phyloP scores from a whole-genome alignment of 2,113 vertebrate genomes.

The Neodontobutis hainanensis region DNA sequence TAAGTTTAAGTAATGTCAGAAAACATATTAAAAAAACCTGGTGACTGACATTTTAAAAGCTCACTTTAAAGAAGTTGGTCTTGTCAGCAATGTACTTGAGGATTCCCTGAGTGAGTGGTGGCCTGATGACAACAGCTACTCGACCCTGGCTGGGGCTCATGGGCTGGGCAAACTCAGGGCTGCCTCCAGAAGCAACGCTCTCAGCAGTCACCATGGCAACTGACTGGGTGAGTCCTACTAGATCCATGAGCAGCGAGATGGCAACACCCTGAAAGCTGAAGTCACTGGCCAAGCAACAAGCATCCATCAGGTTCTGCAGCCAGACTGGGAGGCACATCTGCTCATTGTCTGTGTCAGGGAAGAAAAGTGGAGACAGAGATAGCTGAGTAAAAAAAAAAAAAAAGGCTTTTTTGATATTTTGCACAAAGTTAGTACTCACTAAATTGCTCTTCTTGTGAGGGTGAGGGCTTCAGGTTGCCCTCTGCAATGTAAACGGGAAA shows the following conservation, averaged over 20 bases:
- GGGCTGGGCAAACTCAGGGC: constrained; percentile 83
- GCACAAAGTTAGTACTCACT: constrained; percentile 55
- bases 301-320: constrained; percentile 95
- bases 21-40: neutral
- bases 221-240: constrained; percentile 93
- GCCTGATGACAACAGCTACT: constrained; percentile 95
- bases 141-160: constrained; percentile 96
- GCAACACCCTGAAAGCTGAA: constrained; percentile 90
- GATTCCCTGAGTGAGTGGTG: constrained; percentile 94
- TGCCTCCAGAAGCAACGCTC: constrained; percentile 73
- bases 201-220: constrained; percentile 92
- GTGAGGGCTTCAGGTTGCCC: constrained; percentile 88
- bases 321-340: constrained; percentile 86
- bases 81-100: constrained; percentile 92
- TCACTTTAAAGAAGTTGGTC: constrained; percentile 96
- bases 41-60: neutral
- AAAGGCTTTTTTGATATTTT: neutral
- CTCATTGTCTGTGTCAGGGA: constrained; percentile 81
- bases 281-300: constrained; percentile 86
- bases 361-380: neutral
- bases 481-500: constrained; percentile 98
- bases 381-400: neutral
- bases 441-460: constrained; percentile 82
- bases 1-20: neutral
- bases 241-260: constrained; percentile 96